These are phyloP conservation scores for Rhingia campestris DNA, from an alignment of 2,888 invertebrate genomes.

Conservation along the genomic window DNA sequence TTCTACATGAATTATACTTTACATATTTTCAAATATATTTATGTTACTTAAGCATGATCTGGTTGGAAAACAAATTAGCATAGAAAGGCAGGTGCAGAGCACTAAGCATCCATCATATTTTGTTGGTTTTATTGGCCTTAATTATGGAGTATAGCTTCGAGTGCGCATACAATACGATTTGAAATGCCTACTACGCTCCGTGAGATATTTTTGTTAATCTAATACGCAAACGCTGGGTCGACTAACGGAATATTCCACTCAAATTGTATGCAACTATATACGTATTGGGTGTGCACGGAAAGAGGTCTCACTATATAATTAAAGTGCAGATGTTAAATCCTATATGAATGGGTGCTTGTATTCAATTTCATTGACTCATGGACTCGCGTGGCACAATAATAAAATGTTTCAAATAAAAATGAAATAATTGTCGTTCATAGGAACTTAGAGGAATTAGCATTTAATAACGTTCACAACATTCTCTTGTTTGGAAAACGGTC, in stretches of 20 bases:
- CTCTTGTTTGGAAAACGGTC: slow-evolving; percentile 60
- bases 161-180: slow-evolving; percentile 22
- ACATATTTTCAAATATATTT: slow-evolving; percentile 29
- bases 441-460: slow-evolving; percentile 73
- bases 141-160: slow-evolving; percentile 41
- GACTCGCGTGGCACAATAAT: slow-evolving; percentile 73
- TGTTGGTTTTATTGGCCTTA: slow-evolving; percentile 48
- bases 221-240: slow-evolving; percentile 1
- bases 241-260: slow-evolving; percentile 27
- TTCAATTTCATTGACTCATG: slow-evolving; percentile 61
- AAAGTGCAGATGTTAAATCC: slow-evolving; percentile 71
- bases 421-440: slow-evolving; percentile 71
- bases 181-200: slow-evolving; percentile 14
- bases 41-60: slow-evolving; percentile 11
- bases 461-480: slow-evolving; percentile 70
- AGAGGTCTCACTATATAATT: slow-evolving; percentile 56
- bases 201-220: not conserved
- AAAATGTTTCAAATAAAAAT: slow-evolving; percentile 74
- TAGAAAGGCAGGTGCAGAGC: slow-evolving; percentile 51
- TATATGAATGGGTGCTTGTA: slow-evolving; percentile 50
- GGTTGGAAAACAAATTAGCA: slow-evolving; percentile 35
- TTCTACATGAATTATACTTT: slow-evolving; percentile 20
- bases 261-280: slow-evolving; percentile 4
- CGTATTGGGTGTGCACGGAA: slow-evolving; percentile 56
- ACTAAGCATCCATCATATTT: slow-evolving; percentile 17